Conservation (phyloP, 2,797 vertebrate genomes). For the Rousettus madagascariensis region DNA sequence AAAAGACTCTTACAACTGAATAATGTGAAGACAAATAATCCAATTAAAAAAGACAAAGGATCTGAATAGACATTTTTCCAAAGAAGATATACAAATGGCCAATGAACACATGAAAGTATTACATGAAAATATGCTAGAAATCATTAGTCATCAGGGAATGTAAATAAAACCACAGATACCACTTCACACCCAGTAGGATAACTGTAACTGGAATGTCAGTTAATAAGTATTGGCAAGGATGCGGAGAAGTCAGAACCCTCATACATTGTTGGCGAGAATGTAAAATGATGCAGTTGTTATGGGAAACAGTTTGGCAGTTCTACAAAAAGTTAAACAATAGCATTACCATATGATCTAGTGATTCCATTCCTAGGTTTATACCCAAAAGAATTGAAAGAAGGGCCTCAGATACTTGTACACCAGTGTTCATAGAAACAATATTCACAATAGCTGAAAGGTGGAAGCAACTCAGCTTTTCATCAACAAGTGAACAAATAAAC, state of each 20-base stretch:
- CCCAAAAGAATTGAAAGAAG: neutral
- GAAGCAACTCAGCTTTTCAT: neutral
- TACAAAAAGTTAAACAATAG: neutral
- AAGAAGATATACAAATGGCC: neutral
- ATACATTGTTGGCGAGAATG: neutral
- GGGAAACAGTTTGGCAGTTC: neutral
- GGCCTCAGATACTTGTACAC: neutral
- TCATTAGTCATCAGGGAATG: neutral
- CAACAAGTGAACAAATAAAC: neutral
- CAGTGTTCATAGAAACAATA: neutral
- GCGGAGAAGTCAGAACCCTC: neutral
- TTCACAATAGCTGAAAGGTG: neutral
- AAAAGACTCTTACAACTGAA: neutral
- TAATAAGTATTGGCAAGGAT: neutral
- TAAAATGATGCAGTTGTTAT: neutral
- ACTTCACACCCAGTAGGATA: neutral
- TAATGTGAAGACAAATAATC: neutral
- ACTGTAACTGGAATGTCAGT: neutral
- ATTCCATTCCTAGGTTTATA: neutral
- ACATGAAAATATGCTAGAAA: neutral
- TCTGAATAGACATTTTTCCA: neutral
- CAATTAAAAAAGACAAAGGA: neutral
- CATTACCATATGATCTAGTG: neutral
- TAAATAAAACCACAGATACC: neutral
- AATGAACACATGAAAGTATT: neutral